A percentile compares a stretch with the other conserved stretches of the same genome.
Evolutionary conservation across 2,888 invertebrate species (phyloP).

Genomic region (Leptopilina myrica): DNA sequence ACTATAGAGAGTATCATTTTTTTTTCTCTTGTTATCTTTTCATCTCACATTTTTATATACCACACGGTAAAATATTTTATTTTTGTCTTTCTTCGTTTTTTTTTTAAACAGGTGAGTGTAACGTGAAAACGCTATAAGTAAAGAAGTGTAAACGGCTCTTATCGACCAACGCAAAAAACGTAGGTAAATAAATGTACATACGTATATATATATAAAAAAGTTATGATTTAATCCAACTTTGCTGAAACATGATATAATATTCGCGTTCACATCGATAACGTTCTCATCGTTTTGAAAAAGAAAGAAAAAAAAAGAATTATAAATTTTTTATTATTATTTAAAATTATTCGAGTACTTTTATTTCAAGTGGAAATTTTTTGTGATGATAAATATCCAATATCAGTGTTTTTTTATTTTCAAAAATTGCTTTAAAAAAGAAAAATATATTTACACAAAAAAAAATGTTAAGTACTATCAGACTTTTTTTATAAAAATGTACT

Average conservation of each 20-base stretch:
- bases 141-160: neutral
- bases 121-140: conserved; percentile 8
- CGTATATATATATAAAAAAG: conserved; percentile 7
- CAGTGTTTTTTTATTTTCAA: too few relatives aligned
- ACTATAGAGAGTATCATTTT: conserved; percentile 5
- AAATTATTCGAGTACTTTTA: too few relatives aligned
- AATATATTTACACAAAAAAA: too few relatives aligned
- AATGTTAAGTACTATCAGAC: too few relatives aligned
- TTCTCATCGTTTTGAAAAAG: too few relatives aligned
- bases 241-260: neutral
- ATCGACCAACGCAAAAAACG: neutral
- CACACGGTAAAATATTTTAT: conserved; percentile 13
- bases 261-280: too few relatives aligned
- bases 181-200: neutral
- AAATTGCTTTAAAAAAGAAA: too few relatives aligned
- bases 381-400: too few relatives aligned
- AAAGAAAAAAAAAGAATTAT: too few relatives aligned
- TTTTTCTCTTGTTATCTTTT: conserved; percentile 19
- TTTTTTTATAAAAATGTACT: too few relatives aligned
- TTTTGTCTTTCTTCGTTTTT: neutral
- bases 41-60: conserved; percentile 29
- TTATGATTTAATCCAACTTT: conserved; percentile 18
- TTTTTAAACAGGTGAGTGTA: neutral
- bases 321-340: too few relatives aligned
- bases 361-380: too few relatives aligned